These are phyloP conservation scores for Camptogramma bilineatum DNA, from an alignment of 2,888 invertebrate genomes.

Conservation along the genomic window DNA sequence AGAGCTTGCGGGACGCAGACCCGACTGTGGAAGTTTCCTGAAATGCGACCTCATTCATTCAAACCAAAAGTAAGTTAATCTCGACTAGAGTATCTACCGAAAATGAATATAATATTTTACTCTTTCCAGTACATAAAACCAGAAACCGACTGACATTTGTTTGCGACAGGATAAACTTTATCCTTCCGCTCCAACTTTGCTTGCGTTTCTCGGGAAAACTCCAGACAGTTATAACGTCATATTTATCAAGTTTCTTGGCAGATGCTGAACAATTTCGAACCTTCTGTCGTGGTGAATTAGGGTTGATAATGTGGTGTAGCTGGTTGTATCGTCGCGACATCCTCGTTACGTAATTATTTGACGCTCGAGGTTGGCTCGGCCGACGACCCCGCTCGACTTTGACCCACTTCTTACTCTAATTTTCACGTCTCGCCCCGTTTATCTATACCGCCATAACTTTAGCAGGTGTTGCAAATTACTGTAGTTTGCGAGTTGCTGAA, in stretches of 20 bases:
- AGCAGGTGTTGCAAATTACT: conserved; percentile 37
- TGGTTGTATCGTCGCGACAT: conserved; percentile 61
- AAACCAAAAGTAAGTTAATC: conserved; percentile 60
- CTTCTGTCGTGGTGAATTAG: conserved; percentile 43
- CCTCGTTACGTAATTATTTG: conserved; percentile 79
- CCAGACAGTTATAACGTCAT: conserved; percentile 53
- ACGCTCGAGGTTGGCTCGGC: conserved; percentile 63
- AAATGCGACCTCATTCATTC: conserved; percentile 56
- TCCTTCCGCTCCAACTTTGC: conserved; percentile 47
- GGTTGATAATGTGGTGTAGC: conserved; percentile 46
- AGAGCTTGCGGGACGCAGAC: conserved; percentile 51
- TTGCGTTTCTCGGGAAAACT: conserved; percentile 50
- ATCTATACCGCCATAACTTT: conserved; percentile 56
- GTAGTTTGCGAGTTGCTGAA: conserved; percentile 21
- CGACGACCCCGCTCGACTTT: conserved; percentile 81
- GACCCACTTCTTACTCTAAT: conserved; percentile 83
- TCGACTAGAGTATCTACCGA: conserved; percentile 31
- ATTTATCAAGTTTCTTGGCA: conserved; percentile 49
- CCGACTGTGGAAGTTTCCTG: conserved; percentile 53
- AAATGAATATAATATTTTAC: conserved; percentile 43
- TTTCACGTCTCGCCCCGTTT: conserved; percentile 75
- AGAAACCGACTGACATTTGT: conserved; percentile 48
- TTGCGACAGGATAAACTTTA: conserved; percentile 50
- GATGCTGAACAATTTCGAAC: conserved; percentile 46
- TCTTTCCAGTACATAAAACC: conserved; percentile 43